phyloP scores from a whole-genome alignment of 2,888 invertebrate species.

The Eurois occulta region DNA sequence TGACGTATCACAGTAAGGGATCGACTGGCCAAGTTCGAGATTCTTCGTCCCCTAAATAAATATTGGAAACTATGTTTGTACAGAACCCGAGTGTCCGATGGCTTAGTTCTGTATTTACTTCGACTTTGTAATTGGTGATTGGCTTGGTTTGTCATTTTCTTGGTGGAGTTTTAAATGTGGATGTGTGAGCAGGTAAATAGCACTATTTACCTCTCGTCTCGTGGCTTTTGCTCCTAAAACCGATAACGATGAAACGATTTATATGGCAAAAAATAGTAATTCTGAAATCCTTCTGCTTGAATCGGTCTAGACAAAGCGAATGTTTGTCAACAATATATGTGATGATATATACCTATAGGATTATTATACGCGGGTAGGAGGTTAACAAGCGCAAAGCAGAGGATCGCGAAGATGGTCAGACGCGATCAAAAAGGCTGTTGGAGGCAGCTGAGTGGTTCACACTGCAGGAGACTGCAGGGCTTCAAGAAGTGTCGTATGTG shows the following conservation, averaged over 20 bases:
- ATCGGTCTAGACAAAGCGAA: background rate
- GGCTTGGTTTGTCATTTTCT: conserved; percentile 49
- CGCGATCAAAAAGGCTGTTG: too few relatives aligned
- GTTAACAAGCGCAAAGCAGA: too few relatives aligned
- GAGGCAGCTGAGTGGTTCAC: too few relatives aligned
- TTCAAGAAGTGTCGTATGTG: too few relatives aligned
- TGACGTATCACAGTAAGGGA: conserved; percentile 77
- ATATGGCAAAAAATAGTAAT: rapidly evolving
- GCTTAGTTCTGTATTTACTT: conserved; percentile 63
- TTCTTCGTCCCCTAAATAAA: conserved; percentile 76
- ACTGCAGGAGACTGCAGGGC: too few relatives aligned
- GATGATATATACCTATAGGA: too few relatives aligned
- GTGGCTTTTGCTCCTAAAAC: background rate
- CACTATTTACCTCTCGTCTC: background rate
- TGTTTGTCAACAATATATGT: too few relatives aligned
- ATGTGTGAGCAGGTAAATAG: background rate
- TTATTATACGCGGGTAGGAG: too few relatives aligned
- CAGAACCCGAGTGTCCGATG: conserved; percentile 62
- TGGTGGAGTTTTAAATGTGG: conserved; percentile 9
- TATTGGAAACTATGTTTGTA: conserved; percentile 76
- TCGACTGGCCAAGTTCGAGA: conserved; percentile 69
- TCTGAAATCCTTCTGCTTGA: background rate
- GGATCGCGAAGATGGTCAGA: too few relatives aligned
- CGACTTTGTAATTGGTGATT: conserved; percentile 66
- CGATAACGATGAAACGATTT: too few relatives aligned